phyloP scores from a whole-genome alignment of 2,797 vertebrate genomes.

The Argya squamiceps region DNA sequence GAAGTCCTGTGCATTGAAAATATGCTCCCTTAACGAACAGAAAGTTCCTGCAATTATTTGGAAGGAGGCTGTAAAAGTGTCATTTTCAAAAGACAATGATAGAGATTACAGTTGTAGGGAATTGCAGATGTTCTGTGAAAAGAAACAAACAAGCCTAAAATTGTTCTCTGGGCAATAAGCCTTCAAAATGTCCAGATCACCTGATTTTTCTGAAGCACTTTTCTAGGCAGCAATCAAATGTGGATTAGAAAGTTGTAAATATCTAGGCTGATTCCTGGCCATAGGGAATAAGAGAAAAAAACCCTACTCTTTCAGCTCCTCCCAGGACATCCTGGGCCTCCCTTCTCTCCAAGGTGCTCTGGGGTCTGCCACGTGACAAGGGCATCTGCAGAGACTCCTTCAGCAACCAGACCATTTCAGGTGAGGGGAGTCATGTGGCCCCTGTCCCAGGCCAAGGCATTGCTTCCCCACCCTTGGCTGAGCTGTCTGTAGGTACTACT shows the following conservation, averaged over 20 bases:
- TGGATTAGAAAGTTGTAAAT: background rate
- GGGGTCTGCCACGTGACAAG: rapidly evolving
- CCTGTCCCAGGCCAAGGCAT: background rate
- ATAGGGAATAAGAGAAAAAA: background rate
- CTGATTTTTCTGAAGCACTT: background rate
- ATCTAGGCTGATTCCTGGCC: background rate
- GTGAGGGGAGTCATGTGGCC: background rate
- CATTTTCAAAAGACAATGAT: background rate
- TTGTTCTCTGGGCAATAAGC: background rate
- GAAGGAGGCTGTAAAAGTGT: background rate
- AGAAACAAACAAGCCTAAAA: background rate
- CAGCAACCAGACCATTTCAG: background rate
- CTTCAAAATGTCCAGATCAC: background rate
- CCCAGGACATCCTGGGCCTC: background rate
- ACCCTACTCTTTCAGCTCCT: background rate
- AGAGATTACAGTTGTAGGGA: background rate
- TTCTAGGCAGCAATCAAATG: background rate
- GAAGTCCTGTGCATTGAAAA: background rate
- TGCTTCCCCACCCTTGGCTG: background rate
- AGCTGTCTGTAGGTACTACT: background rate
- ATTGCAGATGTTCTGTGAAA: background rate
- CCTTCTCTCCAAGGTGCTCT: background rate
- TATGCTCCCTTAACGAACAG: background rate
- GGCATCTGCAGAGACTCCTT: background rate
- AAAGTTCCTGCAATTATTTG: background rate